Percentiles rank a stretch among this genome's conserved stretches.
Conservation (phyloP, 1,140 invertebrate genomes). For the Aricia agestis region DNA sequence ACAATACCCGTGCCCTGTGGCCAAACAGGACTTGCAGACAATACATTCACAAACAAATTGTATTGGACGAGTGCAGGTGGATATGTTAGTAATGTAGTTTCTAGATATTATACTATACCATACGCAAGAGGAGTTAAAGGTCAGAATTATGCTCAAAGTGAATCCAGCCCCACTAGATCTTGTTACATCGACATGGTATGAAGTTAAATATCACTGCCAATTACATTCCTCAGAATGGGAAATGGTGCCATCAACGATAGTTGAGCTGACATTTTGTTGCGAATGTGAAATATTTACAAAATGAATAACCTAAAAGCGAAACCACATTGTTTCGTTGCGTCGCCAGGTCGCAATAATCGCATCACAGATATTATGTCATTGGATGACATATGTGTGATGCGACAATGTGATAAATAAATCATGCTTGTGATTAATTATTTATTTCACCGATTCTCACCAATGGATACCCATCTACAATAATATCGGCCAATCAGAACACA, state of each 20-base stretch:
- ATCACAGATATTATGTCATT: no score
- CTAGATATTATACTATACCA: conserved; percentile 58
- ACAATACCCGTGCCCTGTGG: conserved; percentile 34
- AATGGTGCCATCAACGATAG: conserved; percentile 45
- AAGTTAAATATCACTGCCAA: conserved; percentile 58
- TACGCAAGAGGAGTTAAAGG: conserved; percentile 30
- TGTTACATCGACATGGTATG: conserved; percentile 48
- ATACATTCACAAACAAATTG: conserved; percentile 25
- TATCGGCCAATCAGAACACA: no score
- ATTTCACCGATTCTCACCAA: no score
- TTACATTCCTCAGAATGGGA: conserved; percentile 53
- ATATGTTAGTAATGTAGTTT: conserved; percentile 54
- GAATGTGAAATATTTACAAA: conserved; percentile 26
- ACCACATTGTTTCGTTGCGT: no score
- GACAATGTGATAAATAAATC: no score
- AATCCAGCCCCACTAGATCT: conserved; percentile 33
- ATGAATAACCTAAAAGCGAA: not conserved
- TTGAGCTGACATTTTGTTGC: conserved; percentile 25
- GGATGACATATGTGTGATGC: no score
- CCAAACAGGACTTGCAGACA: conserved; percentile 25
- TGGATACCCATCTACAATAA: no score
- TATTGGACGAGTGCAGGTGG: conserved; percentile 37
- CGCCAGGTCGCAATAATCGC: no score
- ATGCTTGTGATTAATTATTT: no score
- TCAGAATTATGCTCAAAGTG: conserved; percentile 67